A percentile compares a stretch with the other conserved stretches of the same genome.
Conservation (phyloP, 2,888 invertebrate genomes). For the Trypoxylon attenuatum region DNA sequence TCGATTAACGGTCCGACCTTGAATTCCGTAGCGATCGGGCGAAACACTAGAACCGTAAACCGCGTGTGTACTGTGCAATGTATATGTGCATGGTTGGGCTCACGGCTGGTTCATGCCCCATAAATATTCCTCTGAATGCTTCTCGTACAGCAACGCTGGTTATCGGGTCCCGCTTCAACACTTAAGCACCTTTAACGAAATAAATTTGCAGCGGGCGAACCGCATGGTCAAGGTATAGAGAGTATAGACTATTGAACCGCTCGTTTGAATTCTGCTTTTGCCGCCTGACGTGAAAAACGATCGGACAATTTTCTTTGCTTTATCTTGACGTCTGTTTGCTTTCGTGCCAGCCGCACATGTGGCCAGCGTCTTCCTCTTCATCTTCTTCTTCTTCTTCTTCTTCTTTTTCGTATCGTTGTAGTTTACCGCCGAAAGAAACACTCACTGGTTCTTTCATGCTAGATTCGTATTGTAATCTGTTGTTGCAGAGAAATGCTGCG, state of each 20-base stretch:
- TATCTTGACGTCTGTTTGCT: not conserved
- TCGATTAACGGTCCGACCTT: constrained; percentile 27
- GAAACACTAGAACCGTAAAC: constrained; percentile 14
- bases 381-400: too few relatives aligned
- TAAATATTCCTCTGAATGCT: constrained; percentile 48
- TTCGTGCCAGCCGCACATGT: too few relatives aligned
- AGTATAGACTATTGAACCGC: not conserved
- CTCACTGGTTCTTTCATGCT: too few relatives aligned
- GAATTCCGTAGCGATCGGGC: constrained; percentile 10
- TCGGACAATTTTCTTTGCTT: constrained; percentile 4
- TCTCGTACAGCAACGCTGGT: constrained; percentile 10
- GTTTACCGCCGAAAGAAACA: too few relatives aligned
- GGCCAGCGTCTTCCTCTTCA: too few relatives aligned
- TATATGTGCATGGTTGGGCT: constrained; percentile 22
- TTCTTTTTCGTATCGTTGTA: too few relatives aligned
- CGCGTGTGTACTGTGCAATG: constrained; percentile 2
- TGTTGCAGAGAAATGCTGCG: too few relatives aligned
- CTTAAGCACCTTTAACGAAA: constrained; percentile 31
- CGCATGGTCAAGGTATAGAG: too few relatives aligned
- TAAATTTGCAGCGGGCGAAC: constrained; percentile 21
- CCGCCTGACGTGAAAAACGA: not conserved
- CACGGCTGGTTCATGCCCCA: constrained; percentile 34
- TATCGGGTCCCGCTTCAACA: constrained; percentile 15
- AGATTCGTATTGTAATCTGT: too few relatives aligned
- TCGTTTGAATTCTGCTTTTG: not conserved